Conservation (phyloP, 2,113 vertebrate species). For the Microcebus lehilahytsara region DNA sequence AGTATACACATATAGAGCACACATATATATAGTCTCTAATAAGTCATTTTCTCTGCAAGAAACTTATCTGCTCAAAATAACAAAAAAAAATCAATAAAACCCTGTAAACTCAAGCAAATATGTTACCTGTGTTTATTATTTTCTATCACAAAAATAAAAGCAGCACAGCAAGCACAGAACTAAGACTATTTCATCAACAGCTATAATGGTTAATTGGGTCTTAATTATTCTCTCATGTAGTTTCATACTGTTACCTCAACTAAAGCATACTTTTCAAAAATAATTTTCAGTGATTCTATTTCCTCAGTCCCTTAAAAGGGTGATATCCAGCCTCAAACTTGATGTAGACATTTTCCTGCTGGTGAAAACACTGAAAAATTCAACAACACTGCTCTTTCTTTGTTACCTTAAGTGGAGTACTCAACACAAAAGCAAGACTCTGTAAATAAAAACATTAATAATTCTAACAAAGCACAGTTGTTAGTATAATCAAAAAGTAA, state of each 20-base stretch:
- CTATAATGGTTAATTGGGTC: not conserved
- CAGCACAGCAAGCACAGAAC: not conserved
- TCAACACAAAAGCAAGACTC: not conserved
- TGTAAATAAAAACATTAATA: not conserved
- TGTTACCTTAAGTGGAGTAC: not conserved
- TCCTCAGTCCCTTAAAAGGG: not conserved
- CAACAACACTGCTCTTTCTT: not conserved
- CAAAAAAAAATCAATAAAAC: not conserved
- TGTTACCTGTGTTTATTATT: not conserved
- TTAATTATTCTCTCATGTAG: constrained; percentile 14
- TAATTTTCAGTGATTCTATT: constrained; percentile 20
- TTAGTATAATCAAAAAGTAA: constrained; percentile 56
- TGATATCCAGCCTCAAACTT: not conserved
- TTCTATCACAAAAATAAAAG: not conserved
- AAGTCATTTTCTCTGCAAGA: not conserved
- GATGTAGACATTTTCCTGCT: not conserved
- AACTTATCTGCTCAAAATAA: not conserved
- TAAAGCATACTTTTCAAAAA: constrained; percentile 29
- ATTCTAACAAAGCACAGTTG: constrained; percentile 46
- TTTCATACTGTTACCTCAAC: not conserved
- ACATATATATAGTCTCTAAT: not conserved
- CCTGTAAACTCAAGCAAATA: constrained; percentile 3
- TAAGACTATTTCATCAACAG: not conserved
- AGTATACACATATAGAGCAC: too few relatives aligned
- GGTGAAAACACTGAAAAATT: not conserved